Evolutionary conservation across 2,797 vertebrate genomes (phyloP).

Genomic region (Platalea minor): DNA sequence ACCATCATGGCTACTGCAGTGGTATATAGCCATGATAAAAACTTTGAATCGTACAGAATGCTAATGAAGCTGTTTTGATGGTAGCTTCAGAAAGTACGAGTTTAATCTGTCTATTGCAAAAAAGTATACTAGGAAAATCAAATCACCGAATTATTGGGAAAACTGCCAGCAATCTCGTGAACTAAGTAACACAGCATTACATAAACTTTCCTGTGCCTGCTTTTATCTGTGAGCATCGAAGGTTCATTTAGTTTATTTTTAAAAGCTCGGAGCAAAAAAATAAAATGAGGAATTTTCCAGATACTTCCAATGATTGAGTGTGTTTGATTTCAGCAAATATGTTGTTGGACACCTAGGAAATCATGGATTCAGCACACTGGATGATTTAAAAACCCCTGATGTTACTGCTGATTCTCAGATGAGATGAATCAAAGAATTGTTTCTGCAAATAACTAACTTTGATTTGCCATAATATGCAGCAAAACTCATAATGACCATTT

Average conservation of each 20-base stretch:
- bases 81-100: background rate
- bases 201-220: background rate
- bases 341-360: background rate
- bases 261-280: background rate
- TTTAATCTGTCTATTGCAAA: background rate
- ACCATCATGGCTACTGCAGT: background rate
- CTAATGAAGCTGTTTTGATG: background rate
- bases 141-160: background rate
- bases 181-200: background rate
- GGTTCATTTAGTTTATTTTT: background rate
- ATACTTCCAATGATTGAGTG: background rate
- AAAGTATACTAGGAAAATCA: background rate
- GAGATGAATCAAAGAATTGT: background rate
- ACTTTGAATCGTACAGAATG: background rate
- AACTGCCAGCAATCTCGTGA: background rate
- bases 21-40: background rate
- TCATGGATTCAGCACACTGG: background rate
- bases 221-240: background rate
- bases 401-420: background rate
- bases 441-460: background rate
- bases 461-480: background rate
- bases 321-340: background rate
- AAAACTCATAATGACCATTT: background rate
- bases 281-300: background rate
- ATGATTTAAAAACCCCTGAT: fast-evolving